phyloP scores from a whole-genome alignment of 2,113 vertebrate species.

The Lepus timidus region DNA sequence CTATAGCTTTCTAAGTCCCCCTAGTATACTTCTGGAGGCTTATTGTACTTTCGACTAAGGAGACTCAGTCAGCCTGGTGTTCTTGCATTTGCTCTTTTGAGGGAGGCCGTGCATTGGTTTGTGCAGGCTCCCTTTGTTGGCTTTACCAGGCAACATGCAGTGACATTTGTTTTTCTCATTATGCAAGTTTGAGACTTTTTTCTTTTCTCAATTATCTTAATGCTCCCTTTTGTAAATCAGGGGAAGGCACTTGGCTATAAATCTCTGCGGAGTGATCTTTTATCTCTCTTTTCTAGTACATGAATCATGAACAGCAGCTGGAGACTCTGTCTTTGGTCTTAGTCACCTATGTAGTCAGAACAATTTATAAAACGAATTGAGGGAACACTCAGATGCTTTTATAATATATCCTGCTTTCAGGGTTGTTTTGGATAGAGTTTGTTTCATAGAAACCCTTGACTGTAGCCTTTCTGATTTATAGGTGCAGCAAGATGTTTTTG shows the following conservation, averaged over 20 bases:
- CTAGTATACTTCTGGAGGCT: neutral
- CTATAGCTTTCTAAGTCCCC: constrained; percentile 2
- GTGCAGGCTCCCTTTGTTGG: constrained; percentile 41
- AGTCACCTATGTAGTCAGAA: constrained; percentile 64
- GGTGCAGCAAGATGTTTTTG: constrained; percentile 44
- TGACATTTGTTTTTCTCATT: constrained; percentile 48
- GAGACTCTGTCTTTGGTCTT: constrained; percentile 37
- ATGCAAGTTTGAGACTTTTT: constrained; percentile 7
- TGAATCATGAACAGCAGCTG: constrained; percentile 53
- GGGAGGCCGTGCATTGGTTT: neutral
- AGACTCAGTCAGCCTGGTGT: neutral
- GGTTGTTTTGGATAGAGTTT: constrained; percentile 59
- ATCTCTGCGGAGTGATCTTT: constrained; percentile 56
- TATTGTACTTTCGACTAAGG: neutral
- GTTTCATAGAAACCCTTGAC: constrained; percentile 52
- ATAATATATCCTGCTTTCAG: neutral
- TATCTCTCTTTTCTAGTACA: constrained; percentile 56
- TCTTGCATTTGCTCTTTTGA: neutral
- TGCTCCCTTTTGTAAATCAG: constrained; percentile 38
- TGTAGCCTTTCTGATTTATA: constrained; percentile 45
- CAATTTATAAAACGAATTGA: constrained; percentile 72
- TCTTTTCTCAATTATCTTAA: constrained; percentile 36
- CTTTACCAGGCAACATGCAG: constrained; percentile 49
- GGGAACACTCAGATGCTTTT: constrained; percentile 46
- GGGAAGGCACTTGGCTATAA: constrained; percentile 52